Conservation (phyloP, 2,888 invertebrate species). For the Philereme vetulata region DNA sequence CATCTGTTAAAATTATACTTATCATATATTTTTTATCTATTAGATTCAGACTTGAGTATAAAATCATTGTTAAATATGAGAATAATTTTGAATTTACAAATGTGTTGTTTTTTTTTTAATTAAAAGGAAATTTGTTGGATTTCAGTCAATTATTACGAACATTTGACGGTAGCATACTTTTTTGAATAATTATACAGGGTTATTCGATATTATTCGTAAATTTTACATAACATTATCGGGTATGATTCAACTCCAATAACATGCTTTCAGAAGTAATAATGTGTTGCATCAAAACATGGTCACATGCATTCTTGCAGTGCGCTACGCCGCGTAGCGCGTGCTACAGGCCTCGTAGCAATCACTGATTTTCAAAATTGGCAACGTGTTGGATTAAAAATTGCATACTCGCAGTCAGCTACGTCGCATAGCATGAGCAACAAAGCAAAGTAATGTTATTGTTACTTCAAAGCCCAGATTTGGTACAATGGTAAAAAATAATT, state of each 20-base stretch:
- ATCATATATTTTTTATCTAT: constrained; percentile 18
- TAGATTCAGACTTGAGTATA: neutral
- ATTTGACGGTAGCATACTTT: constrained; percentile 5
- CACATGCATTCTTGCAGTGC: constrained; percentile 5
- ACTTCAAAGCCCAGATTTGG: too few species aligned
- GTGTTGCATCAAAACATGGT: constrained; percentile 17
- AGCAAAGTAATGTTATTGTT: too few species aligned
- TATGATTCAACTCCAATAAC: constrained; percentile 8
- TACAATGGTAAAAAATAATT: too few species aligned
- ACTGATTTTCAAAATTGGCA: too few species aligned
- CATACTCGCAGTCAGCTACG: too few species aligned
- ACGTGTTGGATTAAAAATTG: too few species aligned
- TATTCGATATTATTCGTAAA: constrained; percentile 20
- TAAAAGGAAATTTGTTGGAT: neutral
- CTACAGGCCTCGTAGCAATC: constrained; percentile 18
- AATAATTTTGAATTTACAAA: neutral
- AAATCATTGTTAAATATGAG: neutral
- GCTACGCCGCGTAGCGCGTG: constrained; percentile 27
- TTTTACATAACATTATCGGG: constrained; percentile 1
- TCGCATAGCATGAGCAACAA: too few species aligned
- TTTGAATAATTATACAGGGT: constrained; percentile 28
- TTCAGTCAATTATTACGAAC: constrained; percentile 10
- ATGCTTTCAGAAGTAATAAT: neutral
- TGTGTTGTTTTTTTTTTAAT: neutral
- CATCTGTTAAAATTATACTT: constrained; percentile 30